Evolutionary conservation across 2,113 vertebrate species (phyloP), one percentile per base, ranked within the genome.

Genomic region (Myocastor coypus): DNA sequence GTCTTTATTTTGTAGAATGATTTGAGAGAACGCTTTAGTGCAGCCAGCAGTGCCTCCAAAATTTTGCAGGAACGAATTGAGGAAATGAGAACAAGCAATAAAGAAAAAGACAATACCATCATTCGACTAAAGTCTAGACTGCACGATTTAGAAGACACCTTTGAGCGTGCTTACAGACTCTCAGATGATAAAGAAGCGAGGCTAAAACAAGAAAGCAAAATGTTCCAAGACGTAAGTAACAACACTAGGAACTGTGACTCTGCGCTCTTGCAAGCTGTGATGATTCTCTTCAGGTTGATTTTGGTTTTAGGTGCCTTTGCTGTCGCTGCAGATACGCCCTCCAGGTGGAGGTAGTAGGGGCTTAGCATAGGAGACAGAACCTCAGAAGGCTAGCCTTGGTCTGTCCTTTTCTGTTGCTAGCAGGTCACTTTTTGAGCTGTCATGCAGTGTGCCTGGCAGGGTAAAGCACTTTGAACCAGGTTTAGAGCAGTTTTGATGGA

Each of bases 171-270:
- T 78, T 98, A 99, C 96, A 99, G 98, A 93, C 98, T 99, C n/a
- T 98, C 99, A 0, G 99, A 99, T 59, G 99, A 99, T 73, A 99
- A 99, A 97, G 99, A 99, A 86, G 98, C 98, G 0, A 98, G 97
- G 92, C 98, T 99, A 7, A 99, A 99, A 93, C 98, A 99, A 55
- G 99, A 99, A 97, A 99, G 98, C 98, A 99, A 98, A 96, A 99
- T 99, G 99, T 99, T 99, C 98, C 99, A 99, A 95, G 99, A 99
- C 19, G 99, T 99, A 97, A 99, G 99, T 97, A 20, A 42, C 85
- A 19, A 61, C 0, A 12, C 34, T 2, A 0, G 0, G 0, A 40
- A 12, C 9, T 30, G 19, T 37, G 28, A 7, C 42, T n/a, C 8
- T 52, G 42, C 50, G 46, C 24, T 52, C 20, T 90, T 40, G 63